Conservation (phyloP, 2,797 vertebrate genomes). For the Chiloscyllium punctatum region DNA sequence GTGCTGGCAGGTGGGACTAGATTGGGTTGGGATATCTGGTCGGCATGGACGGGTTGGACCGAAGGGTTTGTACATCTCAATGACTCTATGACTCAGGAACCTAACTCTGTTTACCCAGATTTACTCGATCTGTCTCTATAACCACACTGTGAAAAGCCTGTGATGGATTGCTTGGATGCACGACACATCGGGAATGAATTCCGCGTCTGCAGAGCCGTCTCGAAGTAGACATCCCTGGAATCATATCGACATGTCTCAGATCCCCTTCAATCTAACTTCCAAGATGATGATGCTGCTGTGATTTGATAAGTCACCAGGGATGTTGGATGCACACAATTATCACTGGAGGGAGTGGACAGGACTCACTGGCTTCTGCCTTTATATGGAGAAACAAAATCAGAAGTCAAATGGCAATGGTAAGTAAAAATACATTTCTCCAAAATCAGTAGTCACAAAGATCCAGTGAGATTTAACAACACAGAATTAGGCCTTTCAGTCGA, state of each 20-base stretch:
- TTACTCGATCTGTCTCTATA: neutral
- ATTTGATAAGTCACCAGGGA: neutral
- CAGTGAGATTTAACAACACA: too few relatives aligned
- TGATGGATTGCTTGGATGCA: neutral
- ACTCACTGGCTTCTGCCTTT: too few relatives aligned
- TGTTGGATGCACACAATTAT: neutral
- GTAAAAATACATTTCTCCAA: too few relatives aligned
- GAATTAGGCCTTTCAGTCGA: too few relatives aligned
- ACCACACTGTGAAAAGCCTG: neutral
- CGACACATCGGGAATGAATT: neutral
- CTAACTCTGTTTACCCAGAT: neutral
- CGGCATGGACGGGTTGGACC: too few relatives aligned
- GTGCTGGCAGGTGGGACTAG: too few relatives aligned
- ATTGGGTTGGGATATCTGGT: too few relatives aligned
- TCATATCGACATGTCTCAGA: neutral
- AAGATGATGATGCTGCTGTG: neutral
- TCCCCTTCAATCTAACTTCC: neutral
- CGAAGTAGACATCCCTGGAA: neutral
- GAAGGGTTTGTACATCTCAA: too few relatives aligned
- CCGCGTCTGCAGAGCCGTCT: neutral
- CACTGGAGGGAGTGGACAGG: too few relatives aligned
- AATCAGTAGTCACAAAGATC: too few relatives aligned
- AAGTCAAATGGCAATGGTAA: too few relatives aligned
- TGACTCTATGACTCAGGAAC: neutral
- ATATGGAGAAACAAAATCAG: too few relatives aligned